Evolutionary conservation across 2,888 invertebrate genomes (phyloP).

Genomic region (Sarcophaga carnaria): DNA sequence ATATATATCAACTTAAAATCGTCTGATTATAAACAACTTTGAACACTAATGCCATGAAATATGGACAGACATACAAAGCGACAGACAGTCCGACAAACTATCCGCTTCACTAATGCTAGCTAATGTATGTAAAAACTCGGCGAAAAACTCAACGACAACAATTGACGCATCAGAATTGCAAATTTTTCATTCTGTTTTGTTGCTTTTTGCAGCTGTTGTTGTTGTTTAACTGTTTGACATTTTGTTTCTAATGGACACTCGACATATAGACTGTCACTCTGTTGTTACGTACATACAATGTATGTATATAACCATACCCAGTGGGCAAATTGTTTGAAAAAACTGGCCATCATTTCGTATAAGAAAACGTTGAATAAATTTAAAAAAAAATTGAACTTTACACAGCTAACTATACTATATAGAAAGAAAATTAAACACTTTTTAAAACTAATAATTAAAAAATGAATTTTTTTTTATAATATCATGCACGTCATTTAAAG

Average conservation of each 20-base stretch:
- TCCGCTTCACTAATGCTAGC: not conserved
- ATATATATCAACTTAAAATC: not conserved
- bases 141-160: constrained; percentile 37
- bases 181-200: constrained; percentile 38
- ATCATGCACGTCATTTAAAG: too few species aligned
- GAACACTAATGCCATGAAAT: constrained; percentile 14
- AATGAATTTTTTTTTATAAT: too few species aligned
- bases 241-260: constrained; percentile 45
- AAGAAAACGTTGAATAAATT: too few species aligned
- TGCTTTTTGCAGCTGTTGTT: not conserved
- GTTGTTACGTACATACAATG: not conserved
- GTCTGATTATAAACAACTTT: constrained; percentile 29
- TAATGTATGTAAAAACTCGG: constrained; percentile 26
- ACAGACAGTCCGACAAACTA: not conserved
- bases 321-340: too few species aligned
- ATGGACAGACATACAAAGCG: constrained; percentile 2
- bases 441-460: too few species aligned
- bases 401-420: too few species aligned
- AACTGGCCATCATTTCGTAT: too few species aligned
- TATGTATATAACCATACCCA: too few species aligned
- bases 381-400: too few species aligned
- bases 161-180: constrained; percentile 62
- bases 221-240: constrained; percentile 54
- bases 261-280: constrained; percentile 9
- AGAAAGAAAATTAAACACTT: too few species aligned